Conservation (phyloP, 2,113 vertebrate species). For the Gymnocephalus cernua region DNA sequence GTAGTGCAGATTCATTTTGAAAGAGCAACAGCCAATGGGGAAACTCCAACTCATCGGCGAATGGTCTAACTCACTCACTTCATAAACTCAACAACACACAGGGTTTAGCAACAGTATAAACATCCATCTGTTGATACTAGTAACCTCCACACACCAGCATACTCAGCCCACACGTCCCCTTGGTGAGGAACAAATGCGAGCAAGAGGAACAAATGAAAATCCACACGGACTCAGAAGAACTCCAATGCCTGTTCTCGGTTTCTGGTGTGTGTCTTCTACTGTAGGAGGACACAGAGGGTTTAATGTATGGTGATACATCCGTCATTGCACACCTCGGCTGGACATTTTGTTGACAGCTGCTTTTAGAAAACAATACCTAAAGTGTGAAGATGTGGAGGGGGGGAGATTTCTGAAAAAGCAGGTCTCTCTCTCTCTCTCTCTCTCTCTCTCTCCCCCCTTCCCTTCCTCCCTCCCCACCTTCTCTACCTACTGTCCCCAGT, state of each 20-base stretch:
- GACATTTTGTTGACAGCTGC: conserved; percentile 83
- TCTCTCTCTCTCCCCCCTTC: no score
- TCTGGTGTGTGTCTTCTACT: conserved; percentile 25
- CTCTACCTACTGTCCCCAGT: conserved; percentile 93
- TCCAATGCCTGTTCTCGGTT: conserved; percentile 4
- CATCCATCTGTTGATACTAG: no score
- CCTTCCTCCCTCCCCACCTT: no score
- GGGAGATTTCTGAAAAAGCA: not conserved
- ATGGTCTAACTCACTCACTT: no score
- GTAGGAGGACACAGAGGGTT: conserved; percentile 32
- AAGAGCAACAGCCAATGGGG: no score
- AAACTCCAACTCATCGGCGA: no score
- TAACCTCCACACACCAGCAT: conserved; percentile 29
- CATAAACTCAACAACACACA: conserved; percentile 12
- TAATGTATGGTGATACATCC: conserved; percentile 84
- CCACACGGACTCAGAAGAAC: conserved; percentile 2
- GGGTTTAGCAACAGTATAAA: not conserved
- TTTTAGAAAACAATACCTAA: conserved; percentile 88
- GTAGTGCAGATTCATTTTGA: no score
- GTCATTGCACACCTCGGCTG: conserved; percentile 89
- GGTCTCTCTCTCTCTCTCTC: conserved; percentile 62
- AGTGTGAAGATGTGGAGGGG: conserved; percentile 32
- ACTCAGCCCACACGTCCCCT: conserved; percentile 49
- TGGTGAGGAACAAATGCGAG: conserved; percentile 58
- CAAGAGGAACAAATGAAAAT: conserved; percentile 51